A percentile compares a stretch with the other conserved stretches of the same genome.
These are phyloP conservation scores for Callospermophilus lateralis DNA, from an alignment of 2,113 vertebrate species.

Conservation along the genomic window DNA sequence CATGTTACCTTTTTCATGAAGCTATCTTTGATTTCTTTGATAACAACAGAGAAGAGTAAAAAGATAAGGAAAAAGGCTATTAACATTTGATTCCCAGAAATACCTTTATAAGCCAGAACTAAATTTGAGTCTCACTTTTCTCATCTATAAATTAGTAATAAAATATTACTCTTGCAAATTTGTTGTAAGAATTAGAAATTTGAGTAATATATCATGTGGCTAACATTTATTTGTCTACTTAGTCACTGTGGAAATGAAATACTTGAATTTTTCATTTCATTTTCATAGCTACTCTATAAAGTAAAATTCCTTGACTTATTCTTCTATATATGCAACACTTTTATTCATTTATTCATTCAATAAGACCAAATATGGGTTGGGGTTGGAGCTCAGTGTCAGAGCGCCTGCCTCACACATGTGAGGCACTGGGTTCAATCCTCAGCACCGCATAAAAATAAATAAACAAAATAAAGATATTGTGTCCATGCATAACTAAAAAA, in stretches of 20 bases:
- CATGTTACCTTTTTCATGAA: background rate
- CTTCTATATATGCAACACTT: background rate
- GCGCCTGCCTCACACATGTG: no score
- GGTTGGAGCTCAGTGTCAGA: no score
- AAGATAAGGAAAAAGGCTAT: background rate
- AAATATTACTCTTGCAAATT: background rate
- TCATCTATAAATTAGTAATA: constrained; percentile 32
- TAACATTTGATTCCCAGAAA: background rate
- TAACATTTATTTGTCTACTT: constrained; percentile 25
- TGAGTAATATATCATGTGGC: background rate
- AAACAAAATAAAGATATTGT: no score
- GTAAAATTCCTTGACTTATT: background rate
- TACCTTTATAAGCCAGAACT: background rate
- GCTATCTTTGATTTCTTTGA: background rate
- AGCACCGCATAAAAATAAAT: no score
- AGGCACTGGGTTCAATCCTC: no score
- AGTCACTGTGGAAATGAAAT: background rate
- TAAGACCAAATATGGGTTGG: background rate
- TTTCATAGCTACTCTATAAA: background rate
- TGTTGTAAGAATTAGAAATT: constrained; percentile 47
- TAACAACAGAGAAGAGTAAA: constrained; percentile 5
- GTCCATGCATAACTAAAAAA: no score
- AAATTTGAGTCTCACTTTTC: constrained; percentile 13
- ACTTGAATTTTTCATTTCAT: background rate
- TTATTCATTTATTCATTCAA: constrained; percentile 32